Percentiles rank a stretch among this genome's conserved stretches.
These are phyloP conservation scores for Heteronetta atricapilla DNA, from an alignment of 2,113 vertebrate genomes.

Conservation along the genomic window DNA sequence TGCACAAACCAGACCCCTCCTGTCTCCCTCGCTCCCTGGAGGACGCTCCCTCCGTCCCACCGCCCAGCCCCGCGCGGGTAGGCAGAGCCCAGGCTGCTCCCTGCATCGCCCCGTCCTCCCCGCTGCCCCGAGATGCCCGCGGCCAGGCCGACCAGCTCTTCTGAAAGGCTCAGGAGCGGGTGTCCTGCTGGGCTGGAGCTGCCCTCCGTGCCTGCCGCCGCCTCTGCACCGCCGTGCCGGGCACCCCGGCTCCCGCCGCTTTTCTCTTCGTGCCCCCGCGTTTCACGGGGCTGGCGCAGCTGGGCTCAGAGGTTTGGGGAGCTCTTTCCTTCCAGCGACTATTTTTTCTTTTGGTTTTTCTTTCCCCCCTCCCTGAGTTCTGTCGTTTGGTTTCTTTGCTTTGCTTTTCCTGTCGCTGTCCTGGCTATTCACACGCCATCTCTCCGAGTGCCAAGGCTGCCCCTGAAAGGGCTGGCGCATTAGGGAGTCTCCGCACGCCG, in stretches of 20 bases:
- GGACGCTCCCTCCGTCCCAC: accelerated
- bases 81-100: neutral
- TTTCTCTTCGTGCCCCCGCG: neutral
- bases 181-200: neutral
- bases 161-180: constrained; percentile 31
- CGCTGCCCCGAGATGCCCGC: neutral
- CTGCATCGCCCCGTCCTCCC: neutral
- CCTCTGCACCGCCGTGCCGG: neutral
- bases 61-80: neutral
- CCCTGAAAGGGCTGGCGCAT: constrained; percentile 45
- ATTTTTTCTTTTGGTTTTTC: neutral
- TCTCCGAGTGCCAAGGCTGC: constrained; percentile 51
- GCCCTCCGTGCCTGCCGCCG: constrained; percentile 1
- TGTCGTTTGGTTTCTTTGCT: constrained; percentile 60
- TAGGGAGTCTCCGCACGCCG: constrained; percentile 47
- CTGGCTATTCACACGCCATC: constrained; percentile 54
- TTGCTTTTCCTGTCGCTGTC: constrained; percentile 59
- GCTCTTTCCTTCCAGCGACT: constrained; percentile 35
- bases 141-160: neutral
- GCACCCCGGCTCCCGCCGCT: neutral
- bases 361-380: neutral
- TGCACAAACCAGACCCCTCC: neutral
- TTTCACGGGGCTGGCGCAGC: neutral
- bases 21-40: neutral
- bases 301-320: constrained; percentile 33